These are phyloP conservation scores for Agriopis marginaria DNA, from an alignment of 2,888 invertebrate species.

Conservation along the genomic window DNA sequence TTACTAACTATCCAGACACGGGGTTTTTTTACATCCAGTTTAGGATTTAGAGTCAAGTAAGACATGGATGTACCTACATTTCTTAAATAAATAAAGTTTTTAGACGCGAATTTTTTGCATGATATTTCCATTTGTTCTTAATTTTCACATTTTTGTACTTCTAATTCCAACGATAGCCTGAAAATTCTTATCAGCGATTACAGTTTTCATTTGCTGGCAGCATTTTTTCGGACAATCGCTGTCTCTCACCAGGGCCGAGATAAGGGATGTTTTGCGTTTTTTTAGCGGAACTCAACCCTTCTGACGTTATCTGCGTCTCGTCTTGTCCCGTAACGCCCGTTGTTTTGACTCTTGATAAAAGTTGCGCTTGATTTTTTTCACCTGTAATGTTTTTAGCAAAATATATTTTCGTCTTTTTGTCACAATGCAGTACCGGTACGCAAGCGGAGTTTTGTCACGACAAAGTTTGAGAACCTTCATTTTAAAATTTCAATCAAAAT, in stretches of 20 bases:
- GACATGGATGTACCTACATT: too few relatives aligned
- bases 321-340: constrained; percentile 67
- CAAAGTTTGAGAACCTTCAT: too few relatives aligned
- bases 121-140: not conserved
- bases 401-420: not conserved
- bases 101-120: not conserved
- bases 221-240: constrained; percentile 50
- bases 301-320: constrained; percentile 81
- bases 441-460: too few relatives aligned
- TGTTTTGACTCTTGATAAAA: constrained; percentile 55
- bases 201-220: constrained; percentile 36
- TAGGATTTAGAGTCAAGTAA: too few relatives aligned
- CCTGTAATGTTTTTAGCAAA: constrained; percentile 18
- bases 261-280: constrained; percentile 64
- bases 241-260: constrained; percentile 55
- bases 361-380: constrained; percentile 24
- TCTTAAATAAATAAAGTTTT: too few relatives aligned
- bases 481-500: too few relatives aligned
- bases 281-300: constrained; percentile 80
- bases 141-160: constrained; percentile 3
- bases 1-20: too few relatives aligned
- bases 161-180: constrained; percentile 2
- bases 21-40: too few relatives aligned
- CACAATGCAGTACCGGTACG: not conserved
- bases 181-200: constrained; percentile 31